Evolutionary conservation across 2,113 vertebrate species (phyloP).

Genomic region (Dromaius novaehollandiae): DNA sequence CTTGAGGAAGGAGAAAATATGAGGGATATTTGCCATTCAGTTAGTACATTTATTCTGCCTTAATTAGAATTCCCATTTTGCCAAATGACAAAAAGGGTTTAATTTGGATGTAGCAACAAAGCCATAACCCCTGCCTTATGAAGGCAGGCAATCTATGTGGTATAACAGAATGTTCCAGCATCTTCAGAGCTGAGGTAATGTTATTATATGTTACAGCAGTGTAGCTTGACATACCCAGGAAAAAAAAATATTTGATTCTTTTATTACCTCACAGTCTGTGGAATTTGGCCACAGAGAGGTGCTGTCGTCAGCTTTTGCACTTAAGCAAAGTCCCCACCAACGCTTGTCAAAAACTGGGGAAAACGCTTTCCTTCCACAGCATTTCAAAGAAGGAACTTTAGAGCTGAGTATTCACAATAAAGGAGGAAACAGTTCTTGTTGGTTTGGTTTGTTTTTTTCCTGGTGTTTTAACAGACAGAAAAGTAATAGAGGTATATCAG

Average conservation of each 20-base stretch:
- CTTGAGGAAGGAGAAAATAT: neutral
- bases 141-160: neutral
- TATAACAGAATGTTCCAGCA: neutral
- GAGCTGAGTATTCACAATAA: neutral
- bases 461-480: neutral
- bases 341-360: neutral
- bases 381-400: neutral
- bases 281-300: neutral
- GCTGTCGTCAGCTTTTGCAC: neutral
- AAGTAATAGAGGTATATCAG: neutral
- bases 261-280: neutral
- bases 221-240: neutral
- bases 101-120: neutral
- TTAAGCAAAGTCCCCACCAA: neutral
- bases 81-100: neutral
- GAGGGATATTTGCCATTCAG: neutral
- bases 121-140: neutral
- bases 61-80: neutral
- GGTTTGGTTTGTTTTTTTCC: neutral
- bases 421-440: neutral
- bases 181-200: neutral
- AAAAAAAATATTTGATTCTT: neutral
- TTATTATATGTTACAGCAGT: neutral
- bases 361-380: neutral
- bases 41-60: neutral